Conservation (phyloP, 2,888 invertebrate genomes). For the Nemotelus nigrinus region DNA sequence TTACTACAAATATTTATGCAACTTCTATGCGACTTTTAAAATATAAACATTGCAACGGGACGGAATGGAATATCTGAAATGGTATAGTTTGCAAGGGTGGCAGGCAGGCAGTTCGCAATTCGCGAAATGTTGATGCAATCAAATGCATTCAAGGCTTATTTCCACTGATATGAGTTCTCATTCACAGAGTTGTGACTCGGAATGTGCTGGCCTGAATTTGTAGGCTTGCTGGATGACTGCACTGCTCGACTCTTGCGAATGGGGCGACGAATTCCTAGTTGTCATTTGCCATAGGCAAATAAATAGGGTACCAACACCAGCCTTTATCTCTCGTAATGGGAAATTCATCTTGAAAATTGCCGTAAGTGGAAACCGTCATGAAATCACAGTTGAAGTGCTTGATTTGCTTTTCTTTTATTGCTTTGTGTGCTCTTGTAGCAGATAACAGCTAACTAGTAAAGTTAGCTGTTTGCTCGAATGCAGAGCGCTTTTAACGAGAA, state of each 20-base stretch:
- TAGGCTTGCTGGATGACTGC: no score
- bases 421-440: neutral
- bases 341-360: constrained; percentile 40
- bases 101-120: neutral
- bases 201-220: constrained; percentile 5
- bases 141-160: constrained; percentile 37
- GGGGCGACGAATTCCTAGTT: neutral
- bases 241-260: neutral
- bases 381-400: constrained; percentile 2
- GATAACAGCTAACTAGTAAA: no score
- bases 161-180: neutral
- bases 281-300: constrained; percentile 29
- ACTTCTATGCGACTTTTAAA: no score
- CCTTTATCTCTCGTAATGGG: constrained; percentile 40
- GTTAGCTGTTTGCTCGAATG: no score
- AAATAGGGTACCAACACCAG: constrained; percentile 38
- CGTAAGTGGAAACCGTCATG: constrained; percentile 18
- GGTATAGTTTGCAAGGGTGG: no score
- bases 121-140: constrained; percentile 30
- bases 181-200: neutral
- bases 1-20: no score
- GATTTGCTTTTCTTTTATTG: constrained; percentile 6
- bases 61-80: no score
- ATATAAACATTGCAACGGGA: no score
- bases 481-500: no score